Evolutionary conservation across 2,888 invertebrate species (phyloP), one percentile per base, ranked within the genome.

Genomic region (Phrixothrix hirtus): DNA sequence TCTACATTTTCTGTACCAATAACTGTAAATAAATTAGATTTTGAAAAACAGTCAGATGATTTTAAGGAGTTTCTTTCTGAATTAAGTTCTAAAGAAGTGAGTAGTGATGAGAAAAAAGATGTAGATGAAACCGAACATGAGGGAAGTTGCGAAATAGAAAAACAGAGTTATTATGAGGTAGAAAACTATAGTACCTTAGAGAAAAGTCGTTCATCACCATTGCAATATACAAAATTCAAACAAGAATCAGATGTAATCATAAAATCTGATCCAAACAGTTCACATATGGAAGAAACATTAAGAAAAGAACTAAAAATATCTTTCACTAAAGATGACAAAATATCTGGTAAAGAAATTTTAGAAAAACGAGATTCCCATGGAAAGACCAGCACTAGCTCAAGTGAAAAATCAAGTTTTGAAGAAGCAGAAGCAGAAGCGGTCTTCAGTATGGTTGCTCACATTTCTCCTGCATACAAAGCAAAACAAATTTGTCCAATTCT

Each of bases 341-440:
- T 44, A 12, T 12, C 53, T 10, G 57, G 58, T 7, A 70, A 66
- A 62, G 75, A 58, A 59, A 61, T 61, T 10, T 39, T 66, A 21
- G 71, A 72, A 53, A 72, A 71, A 52, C 62, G 71, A 16, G 73
- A 74, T 47, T 72, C 74, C 2, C 73, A 74, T 54, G 73, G 73
- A 25, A 72, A 71, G 58, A 69, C 71, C 2, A 74, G 73, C 49
- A 66, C 64, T 17, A 75, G 72, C 1, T 75, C 76, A 0, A 75
- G 76, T 50, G 77, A 76, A 62, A 75, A 75, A 63, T 75, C 76
- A 0, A 76, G 76, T 55, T 75, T 76, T 59, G 78, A 79, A 62
- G 75, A 77, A 68, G 77, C 78, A 4, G 78, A 79, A 70, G 78
- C 78, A 16, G 78, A 79, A 65, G 77, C 78, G 14, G 79, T 75